phyloP scores from a whole-genome alignment of 2,888 invertebrate species.

The Synergus gifuensis region DNA sequence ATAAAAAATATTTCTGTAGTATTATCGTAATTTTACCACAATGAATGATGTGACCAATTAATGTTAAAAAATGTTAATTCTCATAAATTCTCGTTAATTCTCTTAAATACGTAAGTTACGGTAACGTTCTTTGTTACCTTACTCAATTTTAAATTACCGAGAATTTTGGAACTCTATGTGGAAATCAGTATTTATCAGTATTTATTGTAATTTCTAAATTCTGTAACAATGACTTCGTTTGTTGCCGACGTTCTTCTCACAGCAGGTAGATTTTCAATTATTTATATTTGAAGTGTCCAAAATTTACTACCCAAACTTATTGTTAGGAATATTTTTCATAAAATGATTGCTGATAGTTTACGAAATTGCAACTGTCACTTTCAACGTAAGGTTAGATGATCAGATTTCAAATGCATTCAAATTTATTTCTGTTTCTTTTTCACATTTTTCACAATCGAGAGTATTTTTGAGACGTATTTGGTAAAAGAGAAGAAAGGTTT shows the following conservation, averaged over 20 bases:
- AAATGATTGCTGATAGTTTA: not conserved
- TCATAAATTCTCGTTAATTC: too few relatives aligned
- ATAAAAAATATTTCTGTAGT: too few relatives aligned
- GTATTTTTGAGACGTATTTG: not conserved
- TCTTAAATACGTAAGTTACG: too few relatives aligned
- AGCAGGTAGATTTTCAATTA: slow-evolving; percentile 31
- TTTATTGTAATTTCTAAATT: not conserved
- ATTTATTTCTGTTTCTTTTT: not conserved
- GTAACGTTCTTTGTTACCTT: too few relatives aligned
- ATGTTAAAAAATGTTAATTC: too few relatives aligned
- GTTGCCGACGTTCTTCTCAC: slow-evolving; percentile 38
- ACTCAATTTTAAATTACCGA: too few relatives aligned
- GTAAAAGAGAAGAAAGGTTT: not conserved
- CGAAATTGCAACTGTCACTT: not conserved
- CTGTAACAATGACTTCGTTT: slow-evolving; percentile 32
- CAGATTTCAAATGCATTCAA: not conserved
- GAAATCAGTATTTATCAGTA: too few relatives aligned
- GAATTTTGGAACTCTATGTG: too few relatives aligned
- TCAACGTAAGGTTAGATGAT: slow-evolving; percentile 12
- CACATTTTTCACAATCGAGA: not conserved
- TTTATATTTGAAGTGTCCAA: not conserved
- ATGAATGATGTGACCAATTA: too few relatives aligned
- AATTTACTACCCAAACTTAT: not conserved
- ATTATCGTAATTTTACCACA: too few relatives aligned
- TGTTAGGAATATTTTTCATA: not conserved